Evolutionary conservation across 30 jellyfish, hydroid and myxozoan genomes (phyloP), one percentile per base, ranked within the genome.

Genomic region (Phacellophora camtschatica): DNA sequence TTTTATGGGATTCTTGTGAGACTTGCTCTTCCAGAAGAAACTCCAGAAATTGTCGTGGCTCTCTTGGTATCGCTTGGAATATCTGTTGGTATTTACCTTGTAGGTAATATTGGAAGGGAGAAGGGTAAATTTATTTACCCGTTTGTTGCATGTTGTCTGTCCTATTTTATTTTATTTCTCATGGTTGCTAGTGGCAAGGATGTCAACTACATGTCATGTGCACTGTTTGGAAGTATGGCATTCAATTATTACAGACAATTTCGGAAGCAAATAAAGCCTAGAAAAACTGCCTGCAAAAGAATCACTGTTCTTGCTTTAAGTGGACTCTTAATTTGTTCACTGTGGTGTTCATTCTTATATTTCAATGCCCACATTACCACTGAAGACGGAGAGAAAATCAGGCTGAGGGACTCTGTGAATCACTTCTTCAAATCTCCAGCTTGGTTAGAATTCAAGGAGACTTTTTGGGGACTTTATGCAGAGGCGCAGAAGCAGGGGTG

Each of bases 401-500:
- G 76, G 78, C 72, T 93, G 69, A 83, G 95, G 37, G 99, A 93
- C 56, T 77, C 97, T 28, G 94, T 93, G 0, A 85, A 81, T 74
- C 97, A 93, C 57, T 93, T 93, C 74, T 93, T 93, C 90, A 93
- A 73, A 57, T 85, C 97, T 0, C 99, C 99, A n/a, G 99, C 97
- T 22, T 93, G 99, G 99, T 71, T 93, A 12, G 99, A 93, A 58
- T 93, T 93, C 68, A 85, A 87, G 48, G 85, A 82, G 66, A 93
- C 99, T 0, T 86, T 86, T 36, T 81, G 96, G 95, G 90, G 88
- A 36, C 74, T 93, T 0, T 93, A 93, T 58, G 96, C 58, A 58
- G 95, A 93, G 25, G 99, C 96, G 4, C 92, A 85, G 48, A 86
- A 83, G 64, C 95, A 93, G 42, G 99, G 98, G 12, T 92, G 98